Percentiles rank a stretch among this genome's conserved stretches.
These are phyloP conservation scores for Cyanoramphus novaezelandiae DNA, from an alignment of 2,113 vertebrate genomes.

Conservation along the genomic window DNA sequence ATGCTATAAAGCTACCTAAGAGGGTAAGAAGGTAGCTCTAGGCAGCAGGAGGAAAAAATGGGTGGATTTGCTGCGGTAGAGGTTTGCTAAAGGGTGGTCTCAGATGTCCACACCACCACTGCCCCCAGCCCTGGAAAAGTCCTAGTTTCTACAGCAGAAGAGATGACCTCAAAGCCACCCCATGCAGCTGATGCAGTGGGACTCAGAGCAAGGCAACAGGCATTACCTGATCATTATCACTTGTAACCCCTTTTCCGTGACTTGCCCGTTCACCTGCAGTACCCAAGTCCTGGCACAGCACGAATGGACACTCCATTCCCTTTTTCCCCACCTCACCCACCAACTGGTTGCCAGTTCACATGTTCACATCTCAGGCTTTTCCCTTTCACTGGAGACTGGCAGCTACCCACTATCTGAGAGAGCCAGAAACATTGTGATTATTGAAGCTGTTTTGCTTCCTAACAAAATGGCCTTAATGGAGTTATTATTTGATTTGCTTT, in stretches of 20 bases:
- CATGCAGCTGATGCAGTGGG: accelerated
- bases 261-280: neutral
- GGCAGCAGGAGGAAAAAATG: neutral
- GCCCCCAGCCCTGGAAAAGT: neutral
- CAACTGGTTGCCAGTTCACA: neutral
- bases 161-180: neutral
- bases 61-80: neutral
- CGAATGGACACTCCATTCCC: neutral
- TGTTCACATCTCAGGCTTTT: conserved; percentile 3
- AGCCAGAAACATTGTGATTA: conserved; percentile 32
- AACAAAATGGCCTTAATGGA: conserved; percentile 60
- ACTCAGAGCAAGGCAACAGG: neutral
- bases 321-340: neutral
- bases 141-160: neutral
- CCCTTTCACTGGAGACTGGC: conserved; percentile 24
- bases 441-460: neutral
- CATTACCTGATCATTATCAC: neutral
- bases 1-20: neutral
- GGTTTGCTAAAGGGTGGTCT: neutral
- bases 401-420: conserved; percentile 5
- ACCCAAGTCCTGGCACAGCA: neutral
- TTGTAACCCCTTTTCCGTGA: neutral
- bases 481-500: conserved; percentile 50
- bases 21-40: neutral
- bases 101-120: neutral